Conservation (phyloP, 2,113 vertebrate species). For the Hystrix cristata region DNA sequence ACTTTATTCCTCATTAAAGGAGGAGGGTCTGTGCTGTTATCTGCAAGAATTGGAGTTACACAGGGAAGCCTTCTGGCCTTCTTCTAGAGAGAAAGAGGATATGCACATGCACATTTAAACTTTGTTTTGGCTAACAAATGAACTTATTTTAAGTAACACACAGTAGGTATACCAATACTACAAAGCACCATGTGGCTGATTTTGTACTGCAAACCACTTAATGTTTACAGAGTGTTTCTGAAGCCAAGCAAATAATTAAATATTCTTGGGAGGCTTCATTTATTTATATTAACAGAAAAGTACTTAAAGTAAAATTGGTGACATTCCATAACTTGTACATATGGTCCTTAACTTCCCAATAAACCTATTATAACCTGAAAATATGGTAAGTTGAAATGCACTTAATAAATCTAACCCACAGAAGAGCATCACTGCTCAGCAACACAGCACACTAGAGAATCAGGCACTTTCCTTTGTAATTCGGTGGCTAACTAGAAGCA, state of each 20-base stretch:
- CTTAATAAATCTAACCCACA: not conserved
- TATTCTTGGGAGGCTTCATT: not conserved
- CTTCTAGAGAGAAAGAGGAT: not conserved
- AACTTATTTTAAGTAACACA: conserved; percentile 29
- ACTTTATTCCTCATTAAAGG: not conserved
- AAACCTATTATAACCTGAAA: not conserved
- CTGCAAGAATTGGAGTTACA: not conserved
- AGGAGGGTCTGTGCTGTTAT: not conserved
- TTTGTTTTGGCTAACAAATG: conserved; percentile 36
- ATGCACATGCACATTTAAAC: not conserved
- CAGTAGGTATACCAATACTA: not conserved
- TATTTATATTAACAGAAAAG: conserved; percentile 26
- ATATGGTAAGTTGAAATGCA: not conserved
- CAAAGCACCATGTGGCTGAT: not conserved
- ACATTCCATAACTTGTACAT: not conserved
- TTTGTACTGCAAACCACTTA: not conserved
- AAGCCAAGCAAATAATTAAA: conserved; percentile 3
- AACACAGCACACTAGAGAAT: not conserved
- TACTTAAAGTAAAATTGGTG: not conserved
- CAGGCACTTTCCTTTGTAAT: too few relatives aligned
- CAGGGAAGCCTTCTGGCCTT: not conserved
- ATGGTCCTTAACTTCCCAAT: not conserved
- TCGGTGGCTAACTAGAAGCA: not conserved
- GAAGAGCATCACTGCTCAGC: not conserved
- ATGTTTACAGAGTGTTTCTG: conserved; percentile 42